Conservation (phyloP, 2,797 vertebrate genomes). For the Arrhamphus sclerolepis region DNA sequence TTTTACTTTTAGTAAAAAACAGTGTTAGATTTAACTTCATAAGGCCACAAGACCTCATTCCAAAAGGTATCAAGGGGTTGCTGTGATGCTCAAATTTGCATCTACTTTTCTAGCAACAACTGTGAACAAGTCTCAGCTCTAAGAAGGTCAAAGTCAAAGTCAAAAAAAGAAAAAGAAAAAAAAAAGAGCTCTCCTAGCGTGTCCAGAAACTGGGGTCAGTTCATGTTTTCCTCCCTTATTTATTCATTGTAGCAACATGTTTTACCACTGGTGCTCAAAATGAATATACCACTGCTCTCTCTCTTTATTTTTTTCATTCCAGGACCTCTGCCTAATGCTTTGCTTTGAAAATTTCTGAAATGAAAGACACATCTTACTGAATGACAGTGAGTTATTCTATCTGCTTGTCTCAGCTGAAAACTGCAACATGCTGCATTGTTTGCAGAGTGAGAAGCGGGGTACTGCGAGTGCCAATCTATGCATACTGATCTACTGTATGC, state of each 20-base stretch:
- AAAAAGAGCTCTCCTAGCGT: not conserved
- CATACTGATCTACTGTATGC: not conserved
- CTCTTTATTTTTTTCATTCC: not conserved
- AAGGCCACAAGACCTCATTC: not conserved
- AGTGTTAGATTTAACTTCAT: not conserved
- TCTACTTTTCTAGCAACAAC: not conserved
- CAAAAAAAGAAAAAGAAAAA: not conserved
- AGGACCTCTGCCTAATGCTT: too few species aligned
- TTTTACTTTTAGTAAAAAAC: too few species aligned
- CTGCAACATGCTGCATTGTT: constrained; percentile 45
- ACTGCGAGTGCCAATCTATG: constrained; percentile 7
- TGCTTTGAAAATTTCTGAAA: too few species aligned
- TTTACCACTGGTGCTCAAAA: too few species aligned
- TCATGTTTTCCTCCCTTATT: too few species aligned
- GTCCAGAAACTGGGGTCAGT: not conserved
- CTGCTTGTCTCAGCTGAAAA: constrained; percentile 67
- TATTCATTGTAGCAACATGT: too few species aligned
- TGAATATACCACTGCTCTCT: not conserved
- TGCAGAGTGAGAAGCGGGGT: constrained; percentile 19
- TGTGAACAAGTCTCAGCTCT: not conserved
- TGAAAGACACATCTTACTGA: constrained; percentile 45
- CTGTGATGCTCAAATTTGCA: not conserved
- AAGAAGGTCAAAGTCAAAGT: not conserved
- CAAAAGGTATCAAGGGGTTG: not conserved
- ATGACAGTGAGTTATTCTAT: constrained; percentile 59